Evolutionary conservation across 1,140 invertebrate species (phyloP), one percentile per base, ranked within the genome.

Genomic region (Sitobion miscanthi): DNA sequence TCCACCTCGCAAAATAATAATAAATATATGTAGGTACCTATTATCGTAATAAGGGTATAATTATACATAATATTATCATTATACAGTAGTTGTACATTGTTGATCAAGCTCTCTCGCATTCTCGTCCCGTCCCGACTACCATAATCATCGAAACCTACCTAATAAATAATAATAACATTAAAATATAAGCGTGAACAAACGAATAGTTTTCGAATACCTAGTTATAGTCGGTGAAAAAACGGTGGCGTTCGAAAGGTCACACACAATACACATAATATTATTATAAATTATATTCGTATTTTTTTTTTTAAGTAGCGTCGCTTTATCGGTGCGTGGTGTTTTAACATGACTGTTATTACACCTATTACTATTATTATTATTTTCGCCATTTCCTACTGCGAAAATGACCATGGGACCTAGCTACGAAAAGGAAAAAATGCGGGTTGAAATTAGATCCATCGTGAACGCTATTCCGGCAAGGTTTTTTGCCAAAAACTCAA

Each of bases 231-330:
- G n/a, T n/a, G 30, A 77, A 77, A 77, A 77, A 77, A 17, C 62
- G n/a, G 30, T 77, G 14, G 62, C 30, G 62, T 77, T 77, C 11
- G 30, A 77, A 77, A 77, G 62, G 62, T 77, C 62, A 77, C 20
- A 77, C 30, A n/a, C 14, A 69, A n/a, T 69, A n/a, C n/a, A 77
- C 62, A 77, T 77, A 17, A 52, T 52, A 35, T 77, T 77, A 77
- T 77, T n/a, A 77, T n/a, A 77, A 77, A 77, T 77, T 77, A n/a
- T 77, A 77, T 77, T 77, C 62, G n/a, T 77, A 77, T 14, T 77
- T 77, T 57, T n/a, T 69, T 35, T 77, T 54, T 69, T 69, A 69
- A 35, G 62, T n/a, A 35, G 62, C 30, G 62, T 77, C 62, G 14
- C 62, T 77, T 77, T 77, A 17, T 77, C 30, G 62, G 62, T 30